Conservation (phyloP, 2,888 invertebrate genomes). For the Drepanosiphum platanoidis region DNA sequence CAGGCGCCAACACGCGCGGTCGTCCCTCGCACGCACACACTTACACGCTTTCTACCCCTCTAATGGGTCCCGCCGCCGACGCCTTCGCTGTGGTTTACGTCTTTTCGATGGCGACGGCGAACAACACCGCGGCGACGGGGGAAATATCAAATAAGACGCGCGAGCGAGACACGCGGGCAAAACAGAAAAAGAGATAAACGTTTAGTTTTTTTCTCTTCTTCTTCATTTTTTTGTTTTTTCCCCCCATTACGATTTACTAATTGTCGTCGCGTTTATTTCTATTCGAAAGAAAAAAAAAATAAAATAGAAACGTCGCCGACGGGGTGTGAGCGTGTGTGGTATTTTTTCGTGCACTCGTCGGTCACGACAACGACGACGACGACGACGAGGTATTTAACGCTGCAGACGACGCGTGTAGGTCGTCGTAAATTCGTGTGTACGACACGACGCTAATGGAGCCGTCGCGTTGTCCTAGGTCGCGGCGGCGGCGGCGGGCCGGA, state of each 20-base stretch:
- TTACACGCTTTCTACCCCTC: background rate
- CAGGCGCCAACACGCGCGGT: slow-evolving; percentile 59
- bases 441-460: slow-evolving; percentile 29
- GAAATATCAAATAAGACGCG: background rate
- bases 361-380: background rate
- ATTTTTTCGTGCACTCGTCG: no score
- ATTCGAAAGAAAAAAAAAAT: background rate
- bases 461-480: slow-evolving; percentile 45
- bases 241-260: background rate
- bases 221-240: background rate
- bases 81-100: slow-evolving; percentile 17
- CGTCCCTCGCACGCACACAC: background rate
- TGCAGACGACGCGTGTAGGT: background rate
- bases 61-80: slow-evolving; percentile 36
- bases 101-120: background rate
- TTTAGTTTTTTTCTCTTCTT: background rate
- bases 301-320: background rate
- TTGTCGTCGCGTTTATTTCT: background rate
- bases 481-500: background rate
- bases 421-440: slow-evolving; percentile 22
- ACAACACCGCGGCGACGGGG: no score
- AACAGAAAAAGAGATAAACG: background rate
- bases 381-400: background rate
- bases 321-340: background rate
- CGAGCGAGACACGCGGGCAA: background rate